These are phyloP conservation scores for Brienomyrus longianalis DNA, from an alignment of 2,113 vertebrate species.

Conservation along the genomic window DNA sequence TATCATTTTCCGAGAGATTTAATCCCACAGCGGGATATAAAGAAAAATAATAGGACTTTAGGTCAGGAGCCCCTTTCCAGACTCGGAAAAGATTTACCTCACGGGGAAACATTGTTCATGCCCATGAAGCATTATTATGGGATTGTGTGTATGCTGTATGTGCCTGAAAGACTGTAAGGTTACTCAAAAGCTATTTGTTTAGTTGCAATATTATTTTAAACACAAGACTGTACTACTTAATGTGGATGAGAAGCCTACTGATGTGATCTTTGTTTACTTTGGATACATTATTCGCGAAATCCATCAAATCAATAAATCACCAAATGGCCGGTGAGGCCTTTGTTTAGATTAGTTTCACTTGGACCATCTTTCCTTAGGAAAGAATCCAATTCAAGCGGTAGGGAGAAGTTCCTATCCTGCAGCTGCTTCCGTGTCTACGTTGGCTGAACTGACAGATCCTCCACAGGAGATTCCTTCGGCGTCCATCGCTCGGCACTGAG, in stretches of 20 bases:
- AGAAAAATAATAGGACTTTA: slow-evolving; percentile 50
- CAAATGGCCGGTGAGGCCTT: not conserved
- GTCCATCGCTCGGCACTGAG: slow-evolving; percentile 33
- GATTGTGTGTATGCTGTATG: slow-evolving; percentile 28
- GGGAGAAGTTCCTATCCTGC: not conserved
- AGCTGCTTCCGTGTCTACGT: slow-evolving; percentile 24
- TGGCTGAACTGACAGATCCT: slow-evolving; percentile 48
- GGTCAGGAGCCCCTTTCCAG: slow-evolving; percentile 34
- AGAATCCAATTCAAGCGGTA: slow-evolving; percentile 39
- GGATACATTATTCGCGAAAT: slow-evolving; percentile 19
- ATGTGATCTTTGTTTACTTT: slow-evolving; percentile 11
- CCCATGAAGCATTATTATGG: slow-evolving; percentile 37
- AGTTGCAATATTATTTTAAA: not conserved
- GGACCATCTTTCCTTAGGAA: slow-evolving; percentile 31
- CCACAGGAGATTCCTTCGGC: slow-evolving; percentile 34
- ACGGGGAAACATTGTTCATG: slow-evolving; percentile 38
- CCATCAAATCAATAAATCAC: slow-evolving; percentile 28
- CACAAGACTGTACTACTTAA: not conserved
- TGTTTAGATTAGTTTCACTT: slow-evolving; percentile 28
- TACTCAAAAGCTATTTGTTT: not conserved
- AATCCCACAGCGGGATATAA: slow-evolving; percentile 42
- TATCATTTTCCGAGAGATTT: slow-evolving; percentile 47
- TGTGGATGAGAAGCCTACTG: not conserved
- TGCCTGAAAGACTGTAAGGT: not conserved
- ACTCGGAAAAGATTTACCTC: slow-evolving; percentile 22